Evolutionary conservation across 2,797 vertebrate species (phyloP).

Genomic region (Helarctos malayanus): DNA sequence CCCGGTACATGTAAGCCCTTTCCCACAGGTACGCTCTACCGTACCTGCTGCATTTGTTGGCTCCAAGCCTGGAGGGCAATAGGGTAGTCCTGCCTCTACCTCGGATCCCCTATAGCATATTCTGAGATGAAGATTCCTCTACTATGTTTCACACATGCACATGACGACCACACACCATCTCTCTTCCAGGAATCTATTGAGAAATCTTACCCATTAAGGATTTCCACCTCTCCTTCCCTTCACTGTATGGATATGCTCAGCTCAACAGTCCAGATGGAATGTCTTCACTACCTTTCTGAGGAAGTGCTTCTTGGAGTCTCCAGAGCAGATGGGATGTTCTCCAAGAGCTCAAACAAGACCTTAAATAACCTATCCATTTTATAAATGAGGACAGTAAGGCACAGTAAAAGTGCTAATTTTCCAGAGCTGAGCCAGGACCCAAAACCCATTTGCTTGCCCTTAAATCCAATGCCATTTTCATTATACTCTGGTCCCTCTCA

Average conservation of each 20-base stretch:
- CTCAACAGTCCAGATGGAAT: too few species aligned
- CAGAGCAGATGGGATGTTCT: not conserved
- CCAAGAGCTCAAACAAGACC: not conserved
- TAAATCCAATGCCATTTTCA: slow-evolving; percentile 1
- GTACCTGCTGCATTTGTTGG: not conserved
- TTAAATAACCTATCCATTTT: not conserved
- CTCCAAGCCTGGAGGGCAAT: not conserved
- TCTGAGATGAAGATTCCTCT: not conserved
- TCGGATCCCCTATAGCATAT: not conserved
- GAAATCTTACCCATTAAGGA: not conserved
- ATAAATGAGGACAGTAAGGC: not conserved
- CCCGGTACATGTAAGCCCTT: not conserved
- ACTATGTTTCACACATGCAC: too few species aligned
- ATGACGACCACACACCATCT: not conserved
- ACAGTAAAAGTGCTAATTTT: not conserved
- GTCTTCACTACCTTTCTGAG: not conserved
- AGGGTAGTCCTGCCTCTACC: not conserved
- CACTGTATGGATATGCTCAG: not conserved
- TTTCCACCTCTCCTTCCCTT: not conserved
- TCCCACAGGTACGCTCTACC: not conserved
- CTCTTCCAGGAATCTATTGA: not conserved
- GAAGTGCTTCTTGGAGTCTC: not conserved
- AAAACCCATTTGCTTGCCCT: not conserved
- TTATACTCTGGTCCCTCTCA: not conserved
- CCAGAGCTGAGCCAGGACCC: not conserved